Conservation (phyloP, 2,888 invertebrate genomes). For the Ctenicera cuprea region DNA sequence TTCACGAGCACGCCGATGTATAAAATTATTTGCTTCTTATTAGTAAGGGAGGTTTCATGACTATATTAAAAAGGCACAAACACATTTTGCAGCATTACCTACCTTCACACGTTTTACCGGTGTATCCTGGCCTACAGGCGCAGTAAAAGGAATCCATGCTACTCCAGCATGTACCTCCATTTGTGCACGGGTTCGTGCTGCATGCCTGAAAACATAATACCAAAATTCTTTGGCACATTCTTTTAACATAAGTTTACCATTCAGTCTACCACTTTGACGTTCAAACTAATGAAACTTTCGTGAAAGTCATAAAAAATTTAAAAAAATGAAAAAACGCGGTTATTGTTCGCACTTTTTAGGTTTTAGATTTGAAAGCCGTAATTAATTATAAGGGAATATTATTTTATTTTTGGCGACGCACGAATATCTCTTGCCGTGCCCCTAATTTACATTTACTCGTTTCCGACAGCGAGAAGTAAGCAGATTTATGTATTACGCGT, state of each 20-base stretch:
- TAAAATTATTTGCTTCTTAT: conserved; percentile 28
- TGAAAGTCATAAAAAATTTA: neutral
- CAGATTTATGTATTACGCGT: conserved; percentile 28
- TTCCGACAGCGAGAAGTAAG: conserved; percentile 27
- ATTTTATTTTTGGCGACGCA: conserved; percentile 21
- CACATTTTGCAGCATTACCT: conserved; percentile 72
- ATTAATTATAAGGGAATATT: conserved; percentile 27
- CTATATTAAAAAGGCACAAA: conserved; percentile 20
- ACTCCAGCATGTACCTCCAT: conserved; percentile 87
- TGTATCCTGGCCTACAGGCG: conserved; percentile 86
- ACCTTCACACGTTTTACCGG: conserved; percentile 88
- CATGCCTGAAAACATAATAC: conserved; percentile 76
- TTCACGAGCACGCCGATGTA: conserved; percentile 25
- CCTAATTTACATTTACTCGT: conserved; percentile 31
- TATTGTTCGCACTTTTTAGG: neutral
- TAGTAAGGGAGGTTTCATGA: conserved; percentile 9
- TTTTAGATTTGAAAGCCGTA: conserved; percentile 11
- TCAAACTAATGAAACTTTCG: neutral
- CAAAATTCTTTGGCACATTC: conserved; percentile 9
- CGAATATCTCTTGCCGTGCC: conserved; percentile 12
- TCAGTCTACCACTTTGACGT: neutral
- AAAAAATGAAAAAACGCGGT: neutral
- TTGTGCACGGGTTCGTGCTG: conserved; percentile 82
- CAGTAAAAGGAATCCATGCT: conserved; percentile 86
- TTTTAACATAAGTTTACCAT: conserved; percentile 10